These are phyloP conservation scores for Trissolcus brochymenae DNA, from an alignment of 2,888 invertebrate genomes.

Conservation along the genomic window DNA sequence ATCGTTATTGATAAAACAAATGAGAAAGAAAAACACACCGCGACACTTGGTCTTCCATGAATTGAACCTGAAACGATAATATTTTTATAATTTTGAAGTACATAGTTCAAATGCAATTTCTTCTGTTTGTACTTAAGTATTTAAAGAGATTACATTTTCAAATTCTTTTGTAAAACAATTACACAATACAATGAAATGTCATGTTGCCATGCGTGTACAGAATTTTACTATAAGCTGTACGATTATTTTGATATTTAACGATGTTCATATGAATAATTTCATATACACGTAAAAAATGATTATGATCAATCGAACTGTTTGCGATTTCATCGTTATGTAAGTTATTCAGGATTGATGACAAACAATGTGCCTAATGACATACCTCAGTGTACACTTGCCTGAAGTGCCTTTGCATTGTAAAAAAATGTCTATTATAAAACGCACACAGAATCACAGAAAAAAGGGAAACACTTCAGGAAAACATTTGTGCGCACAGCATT, in stretches of 20 bases:
- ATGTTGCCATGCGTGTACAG: conserved; percentile 62
- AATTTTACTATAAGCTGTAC: conserved; percentile 68
- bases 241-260: conserved; percentile 68
- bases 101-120: no score
- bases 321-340: conserved; percentile 47
- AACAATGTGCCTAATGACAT: conserved; percentile 71
- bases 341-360: conserved; percentile 49
- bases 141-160: neutral
- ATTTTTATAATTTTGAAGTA: no score
- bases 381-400: conserved; percentile 68
- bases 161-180: conserved; percentile 26
- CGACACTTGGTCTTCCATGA: no score
- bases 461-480: conserved; percentile 21
- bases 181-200: conserved; percentile 44
- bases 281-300: conserved; percentile 58
- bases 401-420: conserved; percentile 45
- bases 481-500: conserved; percentile 58
- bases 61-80: no score
- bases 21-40: no score
- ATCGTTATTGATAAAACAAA: neutral
- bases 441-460: neutral
- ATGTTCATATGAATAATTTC: conserved; percentile 61
- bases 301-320: conserved; percentile 36
- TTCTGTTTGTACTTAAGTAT: neutral
- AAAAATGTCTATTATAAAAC: neutral